Conservation (phyloP, 1,140 invertebrate species). For the Drosophila aff. region DNA sequence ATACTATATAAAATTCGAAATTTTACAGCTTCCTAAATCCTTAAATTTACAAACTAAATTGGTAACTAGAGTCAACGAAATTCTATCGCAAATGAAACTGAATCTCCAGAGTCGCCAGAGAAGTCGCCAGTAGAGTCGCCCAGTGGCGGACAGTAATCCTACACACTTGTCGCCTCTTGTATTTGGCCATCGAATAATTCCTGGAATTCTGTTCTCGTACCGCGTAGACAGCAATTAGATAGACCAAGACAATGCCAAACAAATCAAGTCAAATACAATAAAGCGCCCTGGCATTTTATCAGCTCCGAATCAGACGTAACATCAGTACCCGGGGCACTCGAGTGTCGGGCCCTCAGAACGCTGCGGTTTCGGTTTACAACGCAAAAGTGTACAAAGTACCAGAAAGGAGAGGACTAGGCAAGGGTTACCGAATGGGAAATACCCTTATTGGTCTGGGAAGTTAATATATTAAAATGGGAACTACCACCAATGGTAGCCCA, state of each 20-base stretch:
- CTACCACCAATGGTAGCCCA: background rate
- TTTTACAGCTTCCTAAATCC: too few relatives aligned
- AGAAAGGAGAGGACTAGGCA: background rate
- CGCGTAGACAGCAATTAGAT: constrained; percentile 39
- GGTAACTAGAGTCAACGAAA: background rate
- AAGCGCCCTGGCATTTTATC: constrained; percentile 59
- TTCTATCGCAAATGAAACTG: background rate
- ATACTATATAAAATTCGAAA: background rate
- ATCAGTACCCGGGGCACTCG: constrained; percentile 33
- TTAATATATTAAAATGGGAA: background rate
- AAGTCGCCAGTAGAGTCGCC: background rate
- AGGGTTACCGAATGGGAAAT: background rate
- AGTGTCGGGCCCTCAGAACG: constrained; percentile 57
- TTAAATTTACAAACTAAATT: background rate
- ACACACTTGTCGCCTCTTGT: constrained; percentile 25
- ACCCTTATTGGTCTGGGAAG: background rate
- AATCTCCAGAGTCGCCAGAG: background rate
- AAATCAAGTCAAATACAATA: constrained; percentile 45
- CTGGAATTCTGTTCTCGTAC: constrained; percentile 14
- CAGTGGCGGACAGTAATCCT: constrained; percentile 37
- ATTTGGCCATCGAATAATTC: constrained; percentile 40
- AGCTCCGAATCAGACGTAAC: constrained; percentile 52
- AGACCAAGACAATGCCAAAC: constrained; percentile 46
- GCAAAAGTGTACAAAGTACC: constrained; percentile 21
- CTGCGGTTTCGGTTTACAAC: constrained; percentile 36